phyloP scores from a whole-genome alignment of 2,888 invertebrate genomes.

The Nomada hirtipes region DNA sequence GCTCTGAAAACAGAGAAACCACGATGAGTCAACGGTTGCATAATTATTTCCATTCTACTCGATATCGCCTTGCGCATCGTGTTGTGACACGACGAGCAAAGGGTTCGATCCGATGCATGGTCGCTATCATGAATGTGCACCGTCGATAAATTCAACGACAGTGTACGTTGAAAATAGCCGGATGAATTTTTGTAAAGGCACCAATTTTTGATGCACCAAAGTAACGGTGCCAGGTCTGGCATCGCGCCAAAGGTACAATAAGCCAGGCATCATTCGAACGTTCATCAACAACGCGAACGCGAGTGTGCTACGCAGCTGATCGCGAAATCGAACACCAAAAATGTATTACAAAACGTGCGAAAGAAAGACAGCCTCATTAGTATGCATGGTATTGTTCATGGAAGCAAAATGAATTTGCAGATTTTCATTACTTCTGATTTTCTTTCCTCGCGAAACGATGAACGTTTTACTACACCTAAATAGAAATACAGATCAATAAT shows the following conservation, averaged over 20 bases:
- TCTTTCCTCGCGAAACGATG: neutral
- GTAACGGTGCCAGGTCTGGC: slow-evolving; percentile 14
- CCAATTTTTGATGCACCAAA: slow-evolving; percentile 10
- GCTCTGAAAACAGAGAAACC: slow-evolving; percentile 83
- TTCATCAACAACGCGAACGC: slow-evolving; percentile 10
- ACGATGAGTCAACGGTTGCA: neutral
- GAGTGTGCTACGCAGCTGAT: neutral
- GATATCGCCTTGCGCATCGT: too few relatives aligned
- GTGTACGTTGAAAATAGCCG: neutral
- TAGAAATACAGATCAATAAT: too few relatives aligned
- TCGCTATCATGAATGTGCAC: neutral
- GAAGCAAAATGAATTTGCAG: neutral
- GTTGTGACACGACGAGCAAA: neutral
- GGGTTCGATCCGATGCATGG: too few relatives aligned
- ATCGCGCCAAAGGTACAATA: neutral
- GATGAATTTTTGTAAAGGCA: neutral
- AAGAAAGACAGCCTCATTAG: neutral
- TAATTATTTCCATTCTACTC: neutral
- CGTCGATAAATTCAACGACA: neutral
- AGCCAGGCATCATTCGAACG: slow-evolving; percentile 21
- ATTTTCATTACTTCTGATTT: neutral
- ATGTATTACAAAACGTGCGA: neutral
- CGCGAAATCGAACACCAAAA: neutral
- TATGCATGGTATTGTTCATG: neutral
- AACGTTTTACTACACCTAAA: too few relatives aligned